Evolutionary conservation across 2,888 invertebrate species (phyloP), one percentile per base, ranked within the genome.

Genomic region (Rhingia rostrata): DNA sequence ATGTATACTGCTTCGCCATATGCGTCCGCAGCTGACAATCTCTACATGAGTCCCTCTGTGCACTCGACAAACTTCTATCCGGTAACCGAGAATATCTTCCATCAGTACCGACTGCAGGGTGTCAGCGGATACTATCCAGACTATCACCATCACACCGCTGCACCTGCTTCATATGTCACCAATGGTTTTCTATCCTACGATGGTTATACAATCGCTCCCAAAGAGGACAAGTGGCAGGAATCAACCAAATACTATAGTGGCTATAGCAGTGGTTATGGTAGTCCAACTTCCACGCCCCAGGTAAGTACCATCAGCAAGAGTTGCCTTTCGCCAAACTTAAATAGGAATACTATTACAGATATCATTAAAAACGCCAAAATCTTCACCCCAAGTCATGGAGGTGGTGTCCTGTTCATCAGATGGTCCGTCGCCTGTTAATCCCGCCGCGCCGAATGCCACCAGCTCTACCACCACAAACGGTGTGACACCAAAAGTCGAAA

Each of bases 41-140:
- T 92, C 30, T 92, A 92, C 75, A 92, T 92, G 91, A 91, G 93
- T 64, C 92, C 93, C 69, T 91, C 89, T 88, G 90, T 92, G 92
- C 94, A 84, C 93, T 95, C 91, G 93, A 94, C 92, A 92, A 96
- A 92, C 95, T 97, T 92, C 92, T 97, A 87, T 93, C 95, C 87
- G 93, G 94, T 95, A 45, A 95, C 97, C 7, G 97, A 97, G 89
- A 97, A 97, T 89, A 93, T 97, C 88, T 97, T 97, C 93, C 95
- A 96, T 90, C 97, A 97, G 91, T 97, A 97, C 92, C 94, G 97
- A 86, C 95, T 97, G n/a, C 92, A 97, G 60, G 95, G 97, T 45
- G 93, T 94, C 4, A 90, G 91, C 47, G 90, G 92, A n/a, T 96
- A 96, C 89, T 94, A 95, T 0, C 95, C 95, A 56, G 95, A 95